phyloP scores from a whole-genome alignment of 2,113 vertebrate species.

The Talpa occidentalis region DNA sequence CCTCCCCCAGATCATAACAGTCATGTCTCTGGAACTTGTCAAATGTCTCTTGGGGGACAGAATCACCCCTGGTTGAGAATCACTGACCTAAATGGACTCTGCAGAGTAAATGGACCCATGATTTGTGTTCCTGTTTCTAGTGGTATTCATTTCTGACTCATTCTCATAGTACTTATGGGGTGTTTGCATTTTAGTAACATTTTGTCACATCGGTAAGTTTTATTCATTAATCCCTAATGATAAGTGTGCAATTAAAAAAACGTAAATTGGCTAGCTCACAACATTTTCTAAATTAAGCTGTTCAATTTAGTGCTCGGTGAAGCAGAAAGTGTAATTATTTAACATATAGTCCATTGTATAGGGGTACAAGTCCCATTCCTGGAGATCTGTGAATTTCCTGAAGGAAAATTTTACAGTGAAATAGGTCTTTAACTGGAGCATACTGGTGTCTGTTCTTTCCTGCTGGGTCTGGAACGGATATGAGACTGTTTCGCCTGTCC shows the following conservation, averaged over 20 bases:
- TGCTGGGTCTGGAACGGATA: constrained; percentile 33
- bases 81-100: background rate
- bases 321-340: constrained; percentile 45
- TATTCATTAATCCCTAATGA: constrained; percentile 9
- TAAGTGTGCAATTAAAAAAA: constrained; percentile 32
- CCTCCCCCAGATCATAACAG: background rate
- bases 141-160: background rate
- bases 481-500: constrained; percentile 14
- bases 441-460: constrained; percentile 7
- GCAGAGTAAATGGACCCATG: background rate
- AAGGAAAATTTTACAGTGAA: constrained; percentile 35
- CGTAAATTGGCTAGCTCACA: constrained; percentile 43
- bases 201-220: constrained; percentile 39
- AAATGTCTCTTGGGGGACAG: background rate
- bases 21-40: background rate
- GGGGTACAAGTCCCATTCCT: constrained; percentile 22
- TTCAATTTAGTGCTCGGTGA: constrained; percentile 53
- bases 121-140: background rate
- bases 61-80: background rate
- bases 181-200: background rate
- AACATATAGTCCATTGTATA: background rate
- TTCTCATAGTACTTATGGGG: background rate
- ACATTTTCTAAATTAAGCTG: constrained; percentile 41
- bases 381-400: constrained; percentile 54
- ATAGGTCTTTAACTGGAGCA: background rate